Evolutionary conservation across 2,797 vertebrate genomes (phyloP).

Genomic region (Pelodytes ibericus): DNA sequence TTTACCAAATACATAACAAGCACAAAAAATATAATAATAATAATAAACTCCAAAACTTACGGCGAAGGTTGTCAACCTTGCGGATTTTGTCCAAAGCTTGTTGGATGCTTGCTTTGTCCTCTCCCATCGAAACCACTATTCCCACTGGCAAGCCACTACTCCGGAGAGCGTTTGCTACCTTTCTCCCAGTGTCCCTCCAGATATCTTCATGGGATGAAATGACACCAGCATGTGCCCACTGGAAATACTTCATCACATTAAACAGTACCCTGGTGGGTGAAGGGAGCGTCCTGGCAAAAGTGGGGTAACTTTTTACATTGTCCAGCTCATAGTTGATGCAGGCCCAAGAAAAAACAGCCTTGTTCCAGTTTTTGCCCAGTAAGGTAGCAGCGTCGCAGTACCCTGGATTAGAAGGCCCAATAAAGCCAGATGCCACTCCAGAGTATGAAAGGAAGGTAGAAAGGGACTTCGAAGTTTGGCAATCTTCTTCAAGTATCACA

Average conservation of each 20-base stretch:
- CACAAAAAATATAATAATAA: not conserved
- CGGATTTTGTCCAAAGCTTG: slow-evolving; percentile 75
- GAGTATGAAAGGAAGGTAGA: slow-evolving; percentile 75
- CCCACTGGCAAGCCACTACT: slow-evolving; percentile 77
- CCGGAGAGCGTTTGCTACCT: slow-evolving; percentile 78
- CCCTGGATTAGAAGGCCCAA: slow-evolving; percentile 86
- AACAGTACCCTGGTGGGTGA: slow-evolving; percentile 78
- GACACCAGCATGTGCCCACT: slow-evolving; percentile 85
- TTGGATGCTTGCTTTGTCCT: slow-evolving; percentile 72
- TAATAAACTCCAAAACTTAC: slow-evolving; percentile 66
- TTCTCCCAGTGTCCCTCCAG: slow-evolving; percentile 83
- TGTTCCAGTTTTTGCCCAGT: slow-evolving; percentile 86
- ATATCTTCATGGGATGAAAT: slow-evolving; percentile 83
- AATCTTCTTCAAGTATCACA: slow-evolving; percentile 82
- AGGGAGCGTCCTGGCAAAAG: slow-evolving; percentile 78
- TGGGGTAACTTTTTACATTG: slow-evolving; percentile 70
- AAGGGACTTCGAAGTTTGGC: slow-evolving; percentile 79
- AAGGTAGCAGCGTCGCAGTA: slow-evolving; percentile 84
- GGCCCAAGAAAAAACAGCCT: slow-evolving; percentile 87
- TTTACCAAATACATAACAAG: not conserved
- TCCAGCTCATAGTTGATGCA: slow-evolving; percentile 82
- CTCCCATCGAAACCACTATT: slow-evolving; percentile 73
- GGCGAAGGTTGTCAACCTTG: slow-evolving; percentile 72
- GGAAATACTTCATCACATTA: slow-evolving; percentile 82
- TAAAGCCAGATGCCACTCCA: slow-evolving; percentile 78